Evolutionary conservation across 2,113 vertebrate species (phyloP).

Genomic region (Gopherus evgoodei): DNA sequence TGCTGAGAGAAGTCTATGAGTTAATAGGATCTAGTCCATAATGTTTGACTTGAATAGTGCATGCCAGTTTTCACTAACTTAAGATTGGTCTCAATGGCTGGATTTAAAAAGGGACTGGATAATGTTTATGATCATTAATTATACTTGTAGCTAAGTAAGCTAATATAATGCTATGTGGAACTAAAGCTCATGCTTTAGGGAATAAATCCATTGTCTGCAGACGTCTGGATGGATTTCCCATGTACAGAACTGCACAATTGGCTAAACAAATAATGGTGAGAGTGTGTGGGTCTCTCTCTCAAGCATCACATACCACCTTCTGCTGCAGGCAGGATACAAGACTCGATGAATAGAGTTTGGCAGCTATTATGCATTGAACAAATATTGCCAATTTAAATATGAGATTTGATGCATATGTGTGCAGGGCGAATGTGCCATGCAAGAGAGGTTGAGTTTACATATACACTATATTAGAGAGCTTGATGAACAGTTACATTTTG

Average conservation of each 20-base stretch:
- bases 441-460: background rate
- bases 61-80: background rate
- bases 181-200: background rate
- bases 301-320: background rate
- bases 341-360: background rate
- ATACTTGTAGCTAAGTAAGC: background rate
- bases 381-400: background rate
- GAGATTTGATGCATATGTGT: background rate
- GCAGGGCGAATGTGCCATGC: background rate
- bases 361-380: background rate
- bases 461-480: background rate
- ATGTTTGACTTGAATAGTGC: background rate
- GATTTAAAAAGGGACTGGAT: background rate
- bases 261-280: background rate
- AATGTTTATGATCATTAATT: conserved; percentile 11
- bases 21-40: background rate
- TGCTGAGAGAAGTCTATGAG: background rate
- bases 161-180: background rate
- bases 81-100: background rate
- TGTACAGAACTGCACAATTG: background rate
- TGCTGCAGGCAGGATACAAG: background rate
- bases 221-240: background rate
- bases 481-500: background rate
- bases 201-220: background rate
- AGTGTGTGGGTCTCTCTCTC: background rate